Conservation (phyloP, 1,140 invertebrate species). For the Pseudobourletiella spinata region DNA sequence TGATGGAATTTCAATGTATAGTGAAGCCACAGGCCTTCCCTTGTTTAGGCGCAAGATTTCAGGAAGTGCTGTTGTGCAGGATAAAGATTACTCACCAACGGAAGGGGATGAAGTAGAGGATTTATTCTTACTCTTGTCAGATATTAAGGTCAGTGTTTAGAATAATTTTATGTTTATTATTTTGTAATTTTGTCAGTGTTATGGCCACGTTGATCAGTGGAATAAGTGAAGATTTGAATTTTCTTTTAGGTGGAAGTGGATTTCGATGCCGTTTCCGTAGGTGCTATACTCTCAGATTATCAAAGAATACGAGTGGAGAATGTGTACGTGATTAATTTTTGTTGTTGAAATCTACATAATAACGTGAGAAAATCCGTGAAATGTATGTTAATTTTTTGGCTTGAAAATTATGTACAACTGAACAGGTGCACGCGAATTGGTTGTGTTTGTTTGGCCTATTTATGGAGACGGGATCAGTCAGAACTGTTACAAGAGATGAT, state of each 20-base stretch:
- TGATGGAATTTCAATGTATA: conserved; percentile 82
- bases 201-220: no score
- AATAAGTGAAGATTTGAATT: conserved; percentile 1
- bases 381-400: not conserved
- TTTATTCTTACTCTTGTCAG: conserved; percentile 71
- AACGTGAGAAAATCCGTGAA: no score
- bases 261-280: conserved; percentile 87
- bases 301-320: conserved; percentile 95
- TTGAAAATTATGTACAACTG: not conserved
- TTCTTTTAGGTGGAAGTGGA: conserved; percentile 60
- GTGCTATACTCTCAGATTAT: conserved; percentile 96
- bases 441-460: conserved; percentile 77
- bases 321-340: conserved; percentile 66
- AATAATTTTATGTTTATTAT: not conserved
- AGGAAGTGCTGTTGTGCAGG: conserved; percentile 67
- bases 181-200: not conserved
- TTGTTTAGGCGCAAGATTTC: conserved; percentile 73
- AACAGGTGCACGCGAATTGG: conserved; percentile 77
- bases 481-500: conserved; percentile 97
- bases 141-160: conserved; percentile 60
- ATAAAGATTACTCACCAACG: conserved; percentile 72
- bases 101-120: conserved; percentile 98
- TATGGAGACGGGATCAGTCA: conserved; percentile 89
- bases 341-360: conserved; percentile 4
- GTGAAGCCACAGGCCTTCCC: conserved; percentile 86